Evolutionary conservation across 2,888 invertebrate genomes (phyloP), one percentile per base, ranked within the genome.

Genomic region (Gasteruption jaculator): DNA sequence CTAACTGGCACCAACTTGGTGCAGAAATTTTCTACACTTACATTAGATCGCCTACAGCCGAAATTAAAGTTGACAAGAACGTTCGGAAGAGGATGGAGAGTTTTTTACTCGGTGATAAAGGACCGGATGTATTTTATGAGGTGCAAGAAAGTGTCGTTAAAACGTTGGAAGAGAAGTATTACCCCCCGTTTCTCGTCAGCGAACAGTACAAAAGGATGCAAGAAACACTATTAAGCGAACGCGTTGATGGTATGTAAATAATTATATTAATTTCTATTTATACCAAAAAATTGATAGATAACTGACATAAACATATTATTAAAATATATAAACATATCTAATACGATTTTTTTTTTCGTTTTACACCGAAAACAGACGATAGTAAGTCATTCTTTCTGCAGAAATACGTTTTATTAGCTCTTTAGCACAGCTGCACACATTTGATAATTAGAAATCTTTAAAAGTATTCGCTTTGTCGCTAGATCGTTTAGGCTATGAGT

Each of bases 11-110:
- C 71, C 88, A 91, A 58, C 73, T 91, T 19, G 93, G 88, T 7
- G 87, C 89, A n/a, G 91, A 92, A 71, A 88, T 92, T 59, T 92
- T 89, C 72, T 91, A 91, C 63, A 89, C 88, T 3, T 91, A 87
- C 58, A 86, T 93, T 46, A 77, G 86, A 50, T 86, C 85, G 35
- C 85, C 86, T 2, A 83, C 83, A 45, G 85, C 86, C 1, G 86
- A 85, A 63, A 83, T 91, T 45, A 86, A 86, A 74, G 83, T 89
- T 29, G 87, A 89, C 61, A 90, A 85, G 73, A 80, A 79, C 36
- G 82, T 83, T 5, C 78, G 87, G 40, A 91, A 90, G 67, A 77
- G 85, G 49, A 91, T 93, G 82, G 92, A 92, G 66, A 80, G 85
- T 10, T 93, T 92, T 72, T 73, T 93, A 38, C 70, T 90, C 45